phyloP scores from a whole-genome alignment of 2,113 vertebrate genomes.

The Ophiodon elongatus region DNA sequence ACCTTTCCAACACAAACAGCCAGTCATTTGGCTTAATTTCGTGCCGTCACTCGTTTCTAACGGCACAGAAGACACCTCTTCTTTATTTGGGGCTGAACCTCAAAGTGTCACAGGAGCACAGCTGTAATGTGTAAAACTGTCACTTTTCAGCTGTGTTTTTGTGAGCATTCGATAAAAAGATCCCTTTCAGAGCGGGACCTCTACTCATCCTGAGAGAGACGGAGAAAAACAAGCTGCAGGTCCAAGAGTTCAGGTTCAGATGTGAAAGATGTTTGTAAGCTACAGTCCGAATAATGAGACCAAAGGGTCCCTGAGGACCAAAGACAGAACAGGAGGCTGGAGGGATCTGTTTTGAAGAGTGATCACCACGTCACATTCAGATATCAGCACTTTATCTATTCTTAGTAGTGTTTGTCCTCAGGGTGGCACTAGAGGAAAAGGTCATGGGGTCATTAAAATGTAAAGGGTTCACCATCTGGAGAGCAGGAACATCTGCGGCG shows the following conservation, averaged over 20 bases:
- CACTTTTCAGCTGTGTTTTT: not conserved
- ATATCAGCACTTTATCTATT: not conserved
- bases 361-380: not conserved
- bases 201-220: not conserved
- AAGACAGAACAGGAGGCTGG: not conserved
- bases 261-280: too few relatives aligned
- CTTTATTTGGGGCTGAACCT: not conserved
- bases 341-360: not conserved
- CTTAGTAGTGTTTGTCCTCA: not conserved
- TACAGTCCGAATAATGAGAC: not conserved
- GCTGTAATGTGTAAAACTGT: slow-evolving; percentile 5
- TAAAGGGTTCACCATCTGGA: too few relatives aligned
- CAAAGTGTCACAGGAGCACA: slow-evolving; percentile 16
- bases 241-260: too few relatives aligned
- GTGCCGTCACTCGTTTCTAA: not conserved
- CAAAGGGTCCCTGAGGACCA: not conserved
- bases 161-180: not conserved
- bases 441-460: too few relatives aligned
- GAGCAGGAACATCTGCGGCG: too few relatives aligned
- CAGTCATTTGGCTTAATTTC: not conserved
- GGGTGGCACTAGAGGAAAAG: too few relatives aligned
- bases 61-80: not conserved
- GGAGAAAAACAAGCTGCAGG: not conserved
- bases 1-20: slow-evolving; percentile 35
- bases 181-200: too few relatives aligned